Percentiles rank a stretch among this genome's conserved stretches.
These are phyloP conservation scores for Monopis laevigella DNA, from an alignment of 2,888 invertebrate species.

Conservation along the genomic window DNA sequence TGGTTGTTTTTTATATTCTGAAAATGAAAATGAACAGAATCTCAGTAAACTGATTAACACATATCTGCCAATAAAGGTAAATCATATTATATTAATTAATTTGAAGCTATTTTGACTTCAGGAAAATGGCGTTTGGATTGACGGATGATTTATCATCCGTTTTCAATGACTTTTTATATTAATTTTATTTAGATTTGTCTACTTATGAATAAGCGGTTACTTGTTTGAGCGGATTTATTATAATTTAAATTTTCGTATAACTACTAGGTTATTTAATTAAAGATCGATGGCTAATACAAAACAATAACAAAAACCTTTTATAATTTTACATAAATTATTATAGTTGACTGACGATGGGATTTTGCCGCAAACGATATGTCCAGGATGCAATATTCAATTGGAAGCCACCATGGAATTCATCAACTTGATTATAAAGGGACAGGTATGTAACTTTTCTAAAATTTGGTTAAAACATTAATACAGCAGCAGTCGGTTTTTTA, in stretches of 20 bases:
- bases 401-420: constrained; percentile 80
- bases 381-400: constrained; percentile 79
- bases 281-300: background rate
- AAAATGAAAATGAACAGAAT: constrained; percentile 67
- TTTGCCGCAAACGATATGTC: constrained; percentile 77
- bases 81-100: constrained; percentile 31
- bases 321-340: constrained; percentile 21
- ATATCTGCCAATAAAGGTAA: constrained; percentile 80
- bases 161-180: constrained; percentile 23
- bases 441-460: constrained; percentile 38
- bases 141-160: constrained; percentile 32
- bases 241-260: constrained; percentile 18
- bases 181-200: background rate
- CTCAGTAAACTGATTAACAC: constrained; percentile 74
- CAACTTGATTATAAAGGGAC: constrained; percentile 75
- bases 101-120: constrained; percentile 59
- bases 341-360: constrained; percentile 76
- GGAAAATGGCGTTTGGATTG: constrained; percentile 56
- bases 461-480: background rate
- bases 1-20: constrained; percentile 71
- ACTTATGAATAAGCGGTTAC: too few species aligned
- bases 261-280: constrained; percentile 17
- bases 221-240: background rate
- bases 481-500: too few species aligned
- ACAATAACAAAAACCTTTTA: background rate